These are phyloP conservation scores for Artibeus jamaicensis DNA, from an alignment of 2,797 vertebrate genomes.

Conservation along the genomic window DNA sequence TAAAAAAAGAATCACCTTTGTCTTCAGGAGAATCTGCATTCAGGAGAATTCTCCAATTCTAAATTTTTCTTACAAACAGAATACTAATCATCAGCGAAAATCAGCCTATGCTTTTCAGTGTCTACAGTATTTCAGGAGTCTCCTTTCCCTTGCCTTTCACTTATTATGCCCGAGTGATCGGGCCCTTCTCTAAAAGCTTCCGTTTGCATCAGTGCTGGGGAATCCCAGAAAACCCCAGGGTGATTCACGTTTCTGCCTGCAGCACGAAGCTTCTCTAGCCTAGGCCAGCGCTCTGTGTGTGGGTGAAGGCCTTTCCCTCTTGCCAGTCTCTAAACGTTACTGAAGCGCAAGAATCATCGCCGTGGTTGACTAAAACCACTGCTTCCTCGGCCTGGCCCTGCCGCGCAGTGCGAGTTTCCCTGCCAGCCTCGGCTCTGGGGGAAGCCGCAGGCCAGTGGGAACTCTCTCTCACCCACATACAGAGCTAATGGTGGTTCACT, in stretches of 20 bases:
- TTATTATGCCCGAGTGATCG: background rate
- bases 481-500: background rate
- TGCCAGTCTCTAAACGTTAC: background rate
- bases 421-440: background rate
- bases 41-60: background rate
- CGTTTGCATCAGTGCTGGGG: conserved; percentile 29
- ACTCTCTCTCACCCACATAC: background rate
- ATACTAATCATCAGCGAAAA: background rate
- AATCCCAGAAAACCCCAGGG: conserved; percentile 59
- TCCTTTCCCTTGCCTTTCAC: background rate
- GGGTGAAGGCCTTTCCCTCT: background rate
- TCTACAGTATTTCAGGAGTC: background rate
- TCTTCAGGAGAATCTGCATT: background rate
- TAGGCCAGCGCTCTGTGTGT: conserved; percentile 2
- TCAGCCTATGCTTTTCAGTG: background rate
- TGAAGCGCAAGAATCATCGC: background rate
- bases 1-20: background rate
- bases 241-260: conserved; percentile 43
- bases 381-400: background rate
- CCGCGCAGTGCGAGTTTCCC: background rate
- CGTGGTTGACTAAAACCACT: background rate
- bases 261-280: background rate
- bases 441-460: background rate
- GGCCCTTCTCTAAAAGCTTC: conserved; percentile 5
- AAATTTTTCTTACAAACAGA: background rate